Conservation (phyloP, 1,140 invertebrate genomes). For the Apocrypta bakeri region DNA sequence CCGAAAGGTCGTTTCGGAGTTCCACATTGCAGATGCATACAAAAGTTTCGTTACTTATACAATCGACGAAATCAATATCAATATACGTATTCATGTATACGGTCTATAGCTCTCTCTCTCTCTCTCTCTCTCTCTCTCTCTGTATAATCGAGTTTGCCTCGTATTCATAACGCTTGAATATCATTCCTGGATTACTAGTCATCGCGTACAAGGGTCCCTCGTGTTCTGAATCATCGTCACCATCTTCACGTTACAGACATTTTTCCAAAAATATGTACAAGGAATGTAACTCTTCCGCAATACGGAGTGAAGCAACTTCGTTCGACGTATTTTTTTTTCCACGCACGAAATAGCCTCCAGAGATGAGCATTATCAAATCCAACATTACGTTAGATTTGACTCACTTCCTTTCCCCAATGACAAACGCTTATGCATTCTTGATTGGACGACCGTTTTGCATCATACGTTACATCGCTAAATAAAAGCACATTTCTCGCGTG, state of each 20-base stretch:
- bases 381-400: not conserved
- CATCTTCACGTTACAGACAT: not conserved
- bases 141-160: not conserved
- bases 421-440: not conserved
- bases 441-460: conserved; percentile 25
- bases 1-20: too few relatives aligned
- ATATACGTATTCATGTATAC: not conserved
- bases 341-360: too few relatives aligned
- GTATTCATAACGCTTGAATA: not conserved
- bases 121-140: too few relatives aligned
- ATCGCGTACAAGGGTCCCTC: not conserved
- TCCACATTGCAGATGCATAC: not conserved
- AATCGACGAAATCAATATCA: not conserved
- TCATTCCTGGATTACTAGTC: not conserved
- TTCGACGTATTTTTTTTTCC: too few relatives aligned
- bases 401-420: conserved; percentile 9
- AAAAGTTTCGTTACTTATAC: not conserved
- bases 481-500: conserved; percentile 21
- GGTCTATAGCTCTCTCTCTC: not conserved
- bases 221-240: not conserved
- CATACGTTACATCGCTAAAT: conserved; percentile 6
- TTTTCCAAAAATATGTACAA: not conserved
- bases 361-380: not conserved
- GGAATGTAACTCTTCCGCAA: too few relatives aligned
- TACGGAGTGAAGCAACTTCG: too few relatives aligned